A percentile compares a stretch with the other conserved stretches of the same genome.
phyloP scores from a whole-genome alignment of 2,113 vertebrate species.

The Lethenteron camtschaticum region DNA sequence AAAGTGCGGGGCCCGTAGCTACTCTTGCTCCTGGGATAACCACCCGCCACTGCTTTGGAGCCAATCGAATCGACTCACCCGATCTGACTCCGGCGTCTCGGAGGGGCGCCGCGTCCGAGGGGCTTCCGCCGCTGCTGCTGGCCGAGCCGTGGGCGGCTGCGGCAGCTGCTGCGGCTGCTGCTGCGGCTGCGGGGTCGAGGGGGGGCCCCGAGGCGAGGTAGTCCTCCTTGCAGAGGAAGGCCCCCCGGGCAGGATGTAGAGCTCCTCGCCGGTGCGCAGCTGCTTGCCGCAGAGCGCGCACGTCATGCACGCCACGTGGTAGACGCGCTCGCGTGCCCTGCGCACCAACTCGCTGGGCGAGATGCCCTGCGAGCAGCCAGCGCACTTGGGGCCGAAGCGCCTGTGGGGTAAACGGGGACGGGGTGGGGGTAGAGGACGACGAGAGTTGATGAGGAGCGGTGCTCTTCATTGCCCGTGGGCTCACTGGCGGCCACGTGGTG shows the following conservation, averaged over 20 bases:
- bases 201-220: conserved; percentile 47
- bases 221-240: conserved; percentile 96
- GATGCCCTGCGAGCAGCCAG: conserved; percentile 79
- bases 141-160: neutral
- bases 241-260: conserved; percentile 90
- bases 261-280: conserved; percentile 87
- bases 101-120: too few species aligned
- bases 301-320: conserved; percentile 93
- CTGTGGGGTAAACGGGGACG: conserved; percentile 24
- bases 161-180: neutral
- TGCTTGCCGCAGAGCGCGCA: conserved; percentile 98
- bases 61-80: too few species aligned
- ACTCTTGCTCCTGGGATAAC: too few species aligned
- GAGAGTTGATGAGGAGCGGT: neutral
- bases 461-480: too few species aligned
- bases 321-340: conserved; percentile 83
- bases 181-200: neutral
- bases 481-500: too few species aligned
- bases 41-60: too few species aligned
- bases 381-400: conserved; percentile 87
- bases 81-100: too few species aligned
- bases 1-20: too few species aligned
- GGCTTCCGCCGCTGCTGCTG: too few species aligned
- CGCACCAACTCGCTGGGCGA: conserved; percentile 81
- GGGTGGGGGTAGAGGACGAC: neutral